Base-by-base conservation (phyloP, 2,113 vertebrate species). In the Pterocles gutturalis region DNA sequence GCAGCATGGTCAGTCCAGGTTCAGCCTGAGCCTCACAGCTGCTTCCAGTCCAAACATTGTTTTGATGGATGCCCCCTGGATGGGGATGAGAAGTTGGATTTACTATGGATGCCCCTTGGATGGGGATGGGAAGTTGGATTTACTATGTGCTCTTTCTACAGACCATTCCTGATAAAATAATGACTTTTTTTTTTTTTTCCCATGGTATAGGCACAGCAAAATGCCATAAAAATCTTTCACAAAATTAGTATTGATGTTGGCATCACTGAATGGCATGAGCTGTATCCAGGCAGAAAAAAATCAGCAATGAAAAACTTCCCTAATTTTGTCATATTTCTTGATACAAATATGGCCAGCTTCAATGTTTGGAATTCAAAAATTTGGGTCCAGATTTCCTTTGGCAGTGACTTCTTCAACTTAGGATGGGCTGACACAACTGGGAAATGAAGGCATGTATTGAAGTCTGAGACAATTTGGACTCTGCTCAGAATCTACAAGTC, bases 321-420 rank as follows among this genome's bases (percentile, higher is more conserved):
- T 53, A 17, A 87, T 33, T 92, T 60, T 86, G 76, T 84, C 53
- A 1, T 8, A 18, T 54, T 72, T 71, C 86, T 93, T 33, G 7
- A 53, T 57, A 43, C 51, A 92, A 67, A 81, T 17, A 33, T 38
- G 9, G 25, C 71, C 92, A 86, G 24, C 75, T 89, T 49, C 55
- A 17, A 65, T 60, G 72, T 8, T 36, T 71, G 76, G 69, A 89
- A 82, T 81, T 46, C 76, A 67, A 64, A 89, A 89, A 71, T 84
- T 45, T 6, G n/a, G 17, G 41, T 82, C 92, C 95, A 93, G 89
- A 84, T 95, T 97, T 96, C 66, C 49, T 91, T 85, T 95, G 96
- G 89, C 95, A 91, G 77, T 0, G 14, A 24, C 29, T 76, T 79
- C 77, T 41, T 69, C 89, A 87, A 2, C 69, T 76, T 18, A 33